phyloP scores from a whole-genome alignment of 2,113 vertebrate species.

The Oxyruncus cristatus region DNA sequence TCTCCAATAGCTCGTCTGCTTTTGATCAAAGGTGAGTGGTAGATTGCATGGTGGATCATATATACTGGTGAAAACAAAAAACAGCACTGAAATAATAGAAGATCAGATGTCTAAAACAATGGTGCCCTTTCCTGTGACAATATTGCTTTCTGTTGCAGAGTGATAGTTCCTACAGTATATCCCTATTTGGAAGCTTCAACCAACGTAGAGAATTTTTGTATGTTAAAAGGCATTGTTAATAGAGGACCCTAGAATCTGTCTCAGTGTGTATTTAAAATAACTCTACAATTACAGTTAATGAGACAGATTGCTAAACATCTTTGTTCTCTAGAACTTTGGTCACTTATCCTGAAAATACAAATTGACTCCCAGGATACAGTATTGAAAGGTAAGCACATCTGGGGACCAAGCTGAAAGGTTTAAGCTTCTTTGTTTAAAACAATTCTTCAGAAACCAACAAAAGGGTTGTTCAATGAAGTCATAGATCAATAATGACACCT shows the following conservation, averaged over 20 bases:
- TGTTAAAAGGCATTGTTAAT: not conserved
- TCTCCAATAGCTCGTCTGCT: not conserved
- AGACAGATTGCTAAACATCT: not conserved
- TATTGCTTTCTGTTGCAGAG: not conserved
- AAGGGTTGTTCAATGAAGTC: not conserved
- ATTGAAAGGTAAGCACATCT: not conserved
- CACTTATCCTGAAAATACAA: not conserved
- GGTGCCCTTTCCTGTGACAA: not conserved
- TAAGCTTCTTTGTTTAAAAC: not conserved
- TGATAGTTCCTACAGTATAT: not conserved
- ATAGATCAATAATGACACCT: not conserved
- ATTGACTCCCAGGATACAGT: not conserved
- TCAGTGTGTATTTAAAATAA: not conserved
- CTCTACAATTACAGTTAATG: not conserved
- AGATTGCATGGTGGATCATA: not conserved
- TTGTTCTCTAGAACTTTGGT: not conserved
- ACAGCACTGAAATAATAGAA: not conserved
- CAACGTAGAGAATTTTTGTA: not conserved
- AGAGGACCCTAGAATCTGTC: not conserved
- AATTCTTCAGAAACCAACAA: not conserved
- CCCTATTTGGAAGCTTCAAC: not conserved
- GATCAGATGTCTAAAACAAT: not conserved
- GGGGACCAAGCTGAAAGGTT: not conserved
- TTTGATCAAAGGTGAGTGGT: not conserved
- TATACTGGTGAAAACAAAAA: not conserved